Base-by-base conservation (phyloP, 1,140 invertebrate genomes). In the Hypothenemus hampei region DNA sequence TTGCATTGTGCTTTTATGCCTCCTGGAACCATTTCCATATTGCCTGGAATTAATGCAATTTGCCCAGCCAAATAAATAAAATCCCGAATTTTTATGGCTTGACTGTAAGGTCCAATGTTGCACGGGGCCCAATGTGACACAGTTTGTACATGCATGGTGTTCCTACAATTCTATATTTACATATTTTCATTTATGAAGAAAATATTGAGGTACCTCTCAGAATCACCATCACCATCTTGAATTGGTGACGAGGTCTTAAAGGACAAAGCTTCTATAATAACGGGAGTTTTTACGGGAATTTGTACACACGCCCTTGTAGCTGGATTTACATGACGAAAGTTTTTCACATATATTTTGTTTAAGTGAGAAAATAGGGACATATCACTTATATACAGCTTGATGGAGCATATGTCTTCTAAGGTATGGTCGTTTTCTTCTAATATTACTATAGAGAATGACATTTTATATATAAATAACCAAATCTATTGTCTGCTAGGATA, bases 41-140 rank as follows among this genome's bases (percentile, higher is more conserved):
- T 88, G 48, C 89, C 90, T 59, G 92, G 91, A 59, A 93, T 82
- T 57, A 96, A 71, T 10, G 87, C 89, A 63, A 96, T 94, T 76
- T 96, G 93, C 10, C 93, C 93, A 61, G 92, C 89, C 16, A 95
- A 81, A 69, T 86, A 85, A 24, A 93, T 85, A 59, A 90, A 82
- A 62, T 91, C 84, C 44, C 64, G 69, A 69, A 91, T 88, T 75
- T 83, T 82, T 52, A 89, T 79, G 19, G 88, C 89, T 77, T 97
- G 93, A 69, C 92, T 96, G 71, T 96, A 97, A 22, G 93, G 93
- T 11, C 93, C 93, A 61, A 97, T 95, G 68, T 93, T 95, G 33
- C 91, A 91, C 4, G 93, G 92, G 3, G 93, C 92, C 93, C 93
- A 97, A 74, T 96, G 91, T 18, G 92, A 96, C 52, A 96, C 84